Base-by-base conservation (phyloP, 2,888 invertebrate species). In the Troides helena region DNA sequence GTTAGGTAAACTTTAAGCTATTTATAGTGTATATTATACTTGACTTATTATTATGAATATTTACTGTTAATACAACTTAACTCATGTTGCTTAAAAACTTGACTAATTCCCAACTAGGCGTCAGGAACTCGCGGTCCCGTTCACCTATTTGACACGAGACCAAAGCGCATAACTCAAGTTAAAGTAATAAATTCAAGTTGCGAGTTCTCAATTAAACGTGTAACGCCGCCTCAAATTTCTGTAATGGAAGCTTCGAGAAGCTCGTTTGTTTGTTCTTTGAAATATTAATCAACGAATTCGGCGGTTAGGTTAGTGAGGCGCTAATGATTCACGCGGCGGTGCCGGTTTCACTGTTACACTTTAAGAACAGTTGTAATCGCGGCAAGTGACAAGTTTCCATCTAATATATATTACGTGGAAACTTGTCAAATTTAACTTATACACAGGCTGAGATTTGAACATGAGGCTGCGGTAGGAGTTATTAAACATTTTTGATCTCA, bases 171-270 rank as follows among this genome's bases (percentile, higher is more conserved):
- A 81, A 80, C 76, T 73, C 76, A 82, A 81, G 76, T 81, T 74
- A 64, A 70, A 70, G 80, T 79, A 76, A 84, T 84, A 84, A 84
- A 84, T 84, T 81, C 80, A 78, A 74, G 75, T 75, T 74, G 72
- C 74, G 76, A 86, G 83, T 84, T 84, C 78, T 76, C 80, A 84
- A 82, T 80, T 79, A 81, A 77, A 76, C 80, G 78, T 80, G 74
- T 80, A 80, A 69, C 65, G 81, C 39, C 80, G 79, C 72, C 72
- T 75, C 77, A 74, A 80, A 83, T 80, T 81, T 77, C 75, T 76
- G 76, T 84, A 85, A 83, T 83, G 84, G 80, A 77, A 74, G 75
- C 73, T 72, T 72, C 73, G 76, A 66, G 79, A 68, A 62, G 25
- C 39, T 60, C 56, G 36, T 8, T 21, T 46, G 65, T 65, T 69